Conservation (phyloP, 2,113 vertebrate genomes). For the Takifugu bimaculatus region DNA sequence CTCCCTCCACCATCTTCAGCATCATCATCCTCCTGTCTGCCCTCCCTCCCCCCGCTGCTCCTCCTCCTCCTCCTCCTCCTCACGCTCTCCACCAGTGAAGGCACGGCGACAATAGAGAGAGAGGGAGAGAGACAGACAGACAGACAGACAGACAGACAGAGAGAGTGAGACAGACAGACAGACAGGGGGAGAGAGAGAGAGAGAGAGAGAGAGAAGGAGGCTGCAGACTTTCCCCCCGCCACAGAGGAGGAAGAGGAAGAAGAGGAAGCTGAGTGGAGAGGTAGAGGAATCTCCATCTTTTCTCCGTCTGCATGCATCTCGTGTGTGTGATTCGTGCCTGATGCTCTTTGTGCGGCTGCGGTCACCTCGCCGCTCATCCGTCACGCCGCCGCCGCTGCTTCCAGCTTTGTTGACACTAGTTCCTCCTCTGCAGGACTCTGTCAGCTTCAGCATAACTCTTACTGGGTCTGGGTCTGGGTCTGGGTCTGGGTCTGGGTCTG, state of each 20-base stretch:
- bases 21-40: slow-evolving; percentile 38
- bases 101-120: slow-evolving; percentile 62
- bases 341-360: too few relatives aligned
- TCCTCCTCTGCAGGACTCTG: too few relatives aligned
- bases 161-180: slow-evolving; percentile 1
- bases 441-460: too few relatives aligned
- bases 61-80: slow-evolving; percentile 7
- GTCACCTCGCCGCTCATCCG: too few relatives aligned
- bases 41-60: slow-evolving; percentile 1
- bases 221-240: slow-evolving; percentile 51
- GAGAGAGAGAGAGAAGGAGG: slow-evolving; percentile 26
- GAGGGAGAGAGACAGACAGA: slow-evolving; percentile 33
- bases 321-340: slow-evolving; percentile 1
- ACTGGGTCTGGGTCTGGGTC: too few relatives aligned
- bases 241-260: slow-evolving; percentile 39
- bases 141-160: slow-evolving; percentile 27
- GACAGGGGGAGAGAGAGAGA: slow-evolving; percentile 13
- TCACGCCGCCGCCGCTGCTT: too few relatives aligned
- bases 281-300: slow-evolving; percentile 24
- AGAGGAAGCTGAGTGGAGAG: slow-evolving; percentile 41
- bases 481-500: too few relatives aligned
- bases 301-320: slow-evolving; percentile 2
- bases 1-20: slow-evolving; percentile 53
- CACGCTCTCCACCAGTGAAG: slow-evolving; percentile 43
- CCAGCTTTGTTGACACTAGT: too few relatives aligned